phyloP scores from a whole-genome alignment of 2,797 vertebrate species.

The Alectoris magna region DNA sequence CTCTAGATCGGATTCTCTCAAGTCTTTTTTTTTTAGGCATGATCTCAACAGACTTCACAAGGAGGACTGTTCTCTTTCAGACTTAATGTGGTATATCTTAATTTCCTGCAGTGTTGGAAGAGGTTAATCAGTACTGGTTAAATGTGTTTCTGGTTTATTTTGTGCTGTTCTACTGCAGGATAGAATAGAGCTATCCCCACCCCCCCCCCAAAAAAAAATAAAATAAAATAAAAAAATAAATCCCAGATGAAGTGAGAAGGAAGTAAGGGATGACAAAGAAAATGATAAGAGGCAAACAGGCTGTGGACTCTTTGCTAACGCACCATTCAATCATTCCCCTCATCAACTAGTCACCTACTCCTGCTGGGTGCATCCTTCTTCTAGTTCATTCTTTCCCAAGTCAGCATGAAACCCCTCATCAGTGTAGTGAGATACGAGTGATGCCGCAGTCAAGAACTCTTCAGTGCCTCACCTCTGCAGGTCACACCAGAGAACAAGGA shows the following conservation, averaged over 20 bases:
- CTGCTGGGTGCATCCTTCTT: background rate
- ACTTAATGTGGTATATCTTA: background rate
- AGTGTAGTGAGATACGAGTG: background rate
- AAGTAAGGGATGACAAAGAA: background rate
- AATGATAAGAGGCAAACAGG: background rate
- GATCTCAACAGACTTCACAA: background rate
- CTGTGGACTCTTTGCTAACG: background rate
- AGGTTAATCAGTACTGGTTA: background rate
- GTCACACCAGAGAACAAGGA: background rate
- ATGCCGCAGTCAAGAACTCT: background rate
- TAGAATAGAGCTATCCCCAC: background rate
- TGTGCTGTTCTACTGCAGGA: background rate
- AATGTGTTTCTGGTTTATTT: background rate
- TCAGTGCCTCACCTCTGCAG: background rate
- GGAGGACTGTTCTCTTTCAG: background rate
- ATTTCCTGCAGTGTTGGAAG: background rate
- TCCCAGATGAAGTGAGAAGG: background rate
- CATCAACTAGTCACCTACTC: background rate
- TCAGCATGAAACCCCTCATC: background rate
- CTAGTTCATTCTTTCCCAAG: background rate
- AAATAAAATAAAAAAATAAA: background rate
- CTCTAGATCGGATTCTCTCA: background rate
- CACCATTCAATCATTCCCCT: background rate
- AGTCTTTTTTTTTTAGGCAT: background rate
- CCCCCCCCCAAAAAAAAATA: background rate